Conservation (phyloP, 2,113 vertebrate genomes). For the Peucedramus taeniatus region DNA sequence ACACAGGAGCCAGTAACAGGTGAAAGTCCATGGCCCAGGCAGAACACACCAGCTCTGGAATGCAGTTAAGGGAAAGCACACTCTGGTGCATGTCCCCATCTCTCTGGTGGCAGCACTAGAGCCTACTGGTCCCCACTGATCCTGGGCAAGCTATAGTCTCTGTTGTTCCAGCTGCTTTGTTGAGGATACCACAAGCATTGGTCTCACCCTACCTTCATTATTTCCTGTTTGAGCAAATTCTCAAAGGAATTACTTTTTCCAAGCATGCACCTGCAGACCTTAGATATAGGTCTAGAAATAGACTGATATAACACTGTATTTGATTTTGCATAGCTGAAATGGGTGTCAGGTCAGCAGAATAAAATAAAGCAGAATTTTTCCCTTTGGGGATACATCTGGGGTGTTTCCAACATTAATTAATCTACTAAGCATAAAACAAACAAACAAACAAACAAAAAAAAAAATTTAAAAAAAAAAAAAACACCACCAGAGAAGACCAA, state of each 20-base stretch:
- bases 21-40: background rate
- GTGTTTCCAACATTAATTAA: background rate
- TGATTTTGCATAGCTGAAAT: background rate
- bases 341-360: background rate
- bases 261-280: background rate
- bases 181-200: background rate
- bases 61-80: background rate
- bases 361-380: background rate
- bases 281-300: too few relatives aligned
- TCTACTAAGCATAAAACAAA: background rate
- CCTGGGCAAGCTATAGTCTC: background rate
- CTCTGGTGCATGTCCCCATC: background rate
- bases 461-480: fast-evolving
- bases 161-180: background rate
- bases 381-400: background rate
- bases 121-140: background rate
- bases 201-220: background rate
- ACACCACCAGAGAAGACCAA: background rate
- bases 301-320: background rate
- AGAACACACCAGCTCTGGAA: background rate
- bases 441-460: fast-evolving
- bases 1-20: fast-evolving
- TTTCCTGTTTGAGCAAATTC: background rate
- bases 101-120: background rate
- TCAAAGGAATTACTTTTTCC: background rate